Base-by-base conservation (phyloP, 2,113 vertebrate species). In the Zosterops pallidus region DNA sequence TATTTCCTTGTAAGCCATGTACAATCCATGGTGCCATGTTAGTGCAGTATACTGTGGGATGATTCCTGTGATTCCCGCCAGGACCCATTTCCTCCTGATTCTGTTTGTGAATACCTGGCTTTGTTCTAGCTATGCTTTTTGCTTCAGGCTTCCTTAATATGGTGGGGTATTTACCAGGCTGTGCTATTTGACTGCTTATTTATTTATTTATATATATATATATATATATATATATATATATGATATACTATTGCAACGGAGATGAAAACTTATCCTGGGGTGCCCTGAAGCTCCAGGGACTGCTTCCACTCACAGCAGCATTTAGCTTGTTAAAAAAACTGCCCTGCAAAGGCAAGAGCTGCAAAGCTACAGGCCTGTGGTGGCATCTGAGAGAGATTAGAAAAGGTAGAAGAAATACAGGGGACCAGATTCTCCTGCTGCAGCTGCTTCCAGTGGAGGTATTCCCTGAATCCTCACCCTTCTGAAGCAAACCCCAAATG, bases 1-100 rank as follows among this genome's bases (percentile, higher is more conserved):
- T 67, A 4, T 44, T 93, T 64, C 6, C 1, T 2, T 21, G 72
- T 50, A 78, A 67, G 17, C 25, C 1, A 0, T 9, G 20, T 9
- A 29, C 49, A 83, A 86, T 49, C 60, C 29, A 6, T 17, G 1
- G 5, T 59, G 35, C 49, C 5, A 0, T 49, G 4, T 42, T 33
- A 50, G 42, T 31, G 46, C 50, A 26, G 8, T 22, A 9, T 23
- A 24, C 8, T 65, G 63, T 53, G 53, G n/a, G 37, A 31, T 3
- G 14, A 69, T 80, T 57, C 28, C 18, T 21, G 41, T 2, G 24
- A 68, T 78, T 88, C 42, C 21, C 53, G 16, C 4, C 23, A 16
- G 71, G 69, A 56, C 19, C 7, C 0, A 1, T 71, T 86, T 81
- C 14, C 20, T 86, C 44, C 35, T n/a, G 19, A 19, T 75, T 63